Evolutionary conservation across 2,113 vertebrate genomes (phyloP), one percentile per base, ranked within the genome.

Genomic region (Campylomormyrus numenius): DNA sequence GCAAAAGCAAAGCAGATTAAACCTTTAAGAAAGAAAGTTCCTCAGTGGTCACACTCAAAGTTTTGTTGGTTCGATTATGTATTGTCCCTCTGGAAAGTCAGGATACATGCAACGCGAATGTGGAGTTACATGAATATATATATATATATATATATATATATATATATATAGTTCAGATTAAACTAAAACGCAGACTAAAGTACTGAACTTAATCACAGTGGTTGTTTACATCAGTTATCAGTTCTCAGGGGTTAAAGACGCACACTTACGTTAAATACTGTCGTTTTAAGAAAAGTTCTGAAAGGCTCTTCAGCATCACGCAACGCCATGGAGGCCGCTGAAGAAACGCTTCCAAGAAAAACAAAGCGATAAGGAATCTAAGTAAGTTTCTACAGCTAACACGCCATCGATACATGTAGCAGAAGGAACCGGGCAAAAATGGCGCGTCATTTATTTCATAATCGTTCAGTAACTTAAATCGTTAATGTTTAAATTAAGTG

Each of bases 1-100:
- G 90, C 92, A 9, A 91, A 89, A 80, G 53, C 92, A 91, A 90
- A 90, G 87, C 48, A 90, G 94, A 93, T 94, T 95, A 93, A 89
- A 70, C 90, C 85, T 90, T 92, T 92, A 92, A 91, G 90, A 91
- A 50, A 49, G 90, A 92, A 56, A 93, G 49, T 91, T 93, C 92
- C 88, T 91, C 91, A 85, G 89, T 88, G 89, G 86, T 83, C 92
- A 92, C 91, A 93, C 90, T 92, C 90, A 89, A 90, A 90, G 58
- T 49, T 80, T 52, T 84, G 39, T 83, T 88, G 85, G 85, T 90
- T 80, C 74, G 45, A 13, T 77, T 53, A 24, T 50, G n/a, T 24
- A 88, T 88, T 88, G 53, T 66, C 21, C 45, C n/a, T 88, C 42
- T 74, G 27, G 58, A 77, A 46, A 88, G 46, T 89, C 49, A 80